Conservation (phyloP, 2,797 vertebrate genomes). For the Myotis planiceps region DNA sequence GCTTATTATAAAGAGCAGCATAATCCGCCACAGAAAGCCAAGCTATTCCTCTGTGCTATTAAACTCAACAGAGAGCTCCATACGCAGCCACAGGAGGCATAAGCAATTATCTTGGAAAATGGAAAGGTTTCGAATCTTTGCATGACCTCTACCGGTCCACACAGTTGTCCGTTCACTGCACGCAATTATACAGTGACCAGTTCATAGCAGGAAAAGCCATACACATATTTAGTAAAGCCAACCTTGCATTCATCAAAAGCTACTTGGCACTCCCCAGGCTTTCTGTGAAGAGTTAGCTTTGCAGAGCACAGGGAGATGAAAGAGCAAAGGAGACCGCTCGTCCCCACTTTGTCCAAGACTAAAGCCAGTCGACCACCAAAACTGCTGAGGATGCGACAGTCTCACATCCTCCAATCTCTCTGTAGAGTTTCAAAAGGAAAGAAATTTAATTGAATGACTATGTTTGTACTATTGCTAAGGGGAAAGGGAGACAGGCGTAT, state of each 20-base stretch:
- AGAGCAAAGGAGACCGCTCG: conserved; percentile 63
- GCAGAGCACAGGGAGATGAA: background rate
- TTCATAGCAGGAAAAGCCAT: background rate
- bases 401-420: conserved; percentile 63
- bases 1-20: background rate
- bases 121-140: conserved; percentile 53
- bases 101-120: conserved; percentile 67
- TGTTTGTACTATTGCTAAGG: conserved; percentile 46
- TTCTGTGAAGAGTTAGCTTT: conserved; percentile 12
- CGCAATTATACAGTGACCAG: conserved; percentile 45
- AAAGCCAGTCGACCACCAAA: background rate
- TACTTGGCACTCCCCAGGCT: background rate
- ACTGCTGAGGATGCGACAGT: conserved; percentile 45
- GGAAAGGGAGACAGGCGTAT: conserved; percentile 54
- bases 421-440: conserved; percentile 76
- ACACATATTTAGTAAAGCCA: conserved; percentile 70
- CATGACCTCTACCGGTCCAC: conserved; percentile 66
- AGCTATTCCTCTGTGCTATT: conserved; percentile 67
- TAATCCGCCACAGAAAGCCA: conserved; percentile 34
- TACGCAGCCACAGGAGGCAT: conserved; percentile 49
- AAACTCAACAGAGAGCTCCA: conserved; percentile 76
- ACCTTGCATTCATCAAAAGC: conserved; percentile 52
- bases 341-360: conserved; percentile 63
- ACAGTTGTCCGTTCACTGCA: conserved; percentile 41
- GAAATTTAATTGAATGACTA: conserved; percentile 71